Evolutionary conservation across 2,888 invertebrate species (phyloP).

Genomic region (Andrena praecox): DNA sequence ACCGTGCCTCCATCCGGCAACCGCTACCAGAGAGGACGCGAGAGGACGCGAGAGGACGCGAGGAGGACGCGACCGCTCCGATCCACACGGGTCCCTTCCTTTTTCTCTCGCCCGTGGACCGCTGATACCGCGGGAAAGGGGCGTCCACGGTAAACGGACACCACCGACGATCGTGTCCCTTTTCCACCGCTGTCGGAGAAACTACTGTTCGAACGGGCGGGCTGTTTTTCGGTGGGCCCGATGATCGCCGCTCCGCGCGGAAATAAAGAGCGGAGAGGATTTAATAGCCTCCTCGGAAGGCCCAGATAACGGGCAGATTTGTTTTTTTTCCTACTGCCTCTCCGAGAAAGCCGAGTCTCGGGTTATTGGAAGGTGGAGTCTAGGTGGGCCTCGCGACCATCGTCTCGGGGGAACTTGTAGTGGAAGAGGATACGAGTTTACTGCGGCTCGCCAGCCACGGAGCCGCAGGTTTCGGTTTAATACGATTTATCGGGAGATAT

Average conservation of each 20-base stretch:
- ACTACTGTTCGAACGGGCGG: conserved; percentile 34
- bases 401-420: background rate
- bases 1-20: conserved; percentile 56
- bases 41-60: background rate
- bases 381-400: background rate
- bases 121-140: conserved; percentile 39
- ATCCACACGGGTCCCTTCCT: background rate
- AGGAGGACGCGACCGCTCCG: background rate
- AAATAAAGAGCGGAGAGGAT: conserved; percentile 42
- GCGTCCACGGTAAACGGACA: conserved; percentile 34
- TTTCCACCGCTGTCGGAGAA: conserved; percentile 39
- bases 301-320: background rate
- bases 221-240: conserved; percentile 12
- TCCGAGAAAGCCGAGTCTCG: background rate
- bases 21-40: conserved; percentile 56
- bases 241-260: background rate
- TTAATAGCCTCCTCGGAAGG: conserved; percentile 25
- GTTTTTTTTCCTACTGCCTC: background rate
- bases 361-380: conserved; percentile 2
- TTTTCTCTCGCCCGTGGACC: background rate
- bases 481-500: background rate
- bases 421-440: background rate
- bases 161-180: conserved; percentile 33
- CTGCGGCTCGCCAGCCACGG: background rate
- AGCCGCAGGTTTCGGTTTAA: background rate